Conservation (phyloP, 2,113 vertebrate genomes). For the Azemiops feae region DNA sequence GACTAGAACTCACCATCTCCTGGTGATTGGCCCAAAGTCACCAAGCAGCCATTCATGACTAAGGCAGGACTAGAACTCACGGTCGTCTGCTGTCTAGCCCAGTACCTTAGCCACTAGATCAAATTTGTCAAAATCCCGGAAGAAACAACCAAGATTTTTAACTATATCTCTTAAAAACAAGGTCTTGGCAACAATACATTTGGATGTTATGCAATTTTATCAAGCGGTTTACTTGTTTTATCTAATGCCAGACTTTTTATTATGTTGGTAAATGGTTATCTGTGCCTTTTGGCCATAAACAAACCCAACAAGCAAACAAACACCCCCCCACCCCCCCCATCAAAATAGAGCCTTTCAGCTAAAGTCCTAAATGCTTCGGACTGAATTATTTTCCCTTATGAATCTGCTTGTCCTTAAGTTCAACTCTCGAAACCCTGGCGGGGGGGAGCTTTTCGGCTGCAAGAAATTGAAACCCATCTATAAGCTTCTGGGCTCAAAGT, state of each 20-base stretch:
- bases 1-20: no score
- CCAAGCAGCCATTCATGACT: no score
- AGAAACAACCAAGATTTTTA: background rate
- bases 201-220: background rate
- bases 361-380: background rate
- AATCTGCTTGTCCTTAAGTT: background rate
- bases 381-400: background rate
- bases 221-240: background rate
- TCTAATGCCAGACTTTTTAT: background rate
- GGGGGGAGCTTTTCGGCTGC: background rate
- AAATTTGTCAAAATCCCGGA: background rate
- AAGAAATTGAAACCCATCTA: background rate
- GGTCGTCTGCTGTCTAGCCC: rapidly evolving
- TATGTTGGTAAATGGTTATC: background rate
- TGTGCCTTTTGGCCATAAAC: background rate
- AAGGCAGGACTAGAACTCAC: no score
- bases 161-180: background rate
- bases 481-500: background rate
- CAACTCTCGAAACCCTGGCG: background rate
- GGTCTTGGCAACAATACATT: background rate
- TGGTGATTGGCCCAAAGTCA: no score
- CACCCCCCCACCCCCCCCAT: no score
- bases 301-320: background rate
- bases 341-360: background rate
- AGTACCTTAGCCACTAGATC: no score